A percentile compares a stretch with the other conserved stretches of the same genome.
phyloP scores from a whole-genome alignment of 2,113 vertebrate genomes.

The Sceloporus tristichus region DNA sequence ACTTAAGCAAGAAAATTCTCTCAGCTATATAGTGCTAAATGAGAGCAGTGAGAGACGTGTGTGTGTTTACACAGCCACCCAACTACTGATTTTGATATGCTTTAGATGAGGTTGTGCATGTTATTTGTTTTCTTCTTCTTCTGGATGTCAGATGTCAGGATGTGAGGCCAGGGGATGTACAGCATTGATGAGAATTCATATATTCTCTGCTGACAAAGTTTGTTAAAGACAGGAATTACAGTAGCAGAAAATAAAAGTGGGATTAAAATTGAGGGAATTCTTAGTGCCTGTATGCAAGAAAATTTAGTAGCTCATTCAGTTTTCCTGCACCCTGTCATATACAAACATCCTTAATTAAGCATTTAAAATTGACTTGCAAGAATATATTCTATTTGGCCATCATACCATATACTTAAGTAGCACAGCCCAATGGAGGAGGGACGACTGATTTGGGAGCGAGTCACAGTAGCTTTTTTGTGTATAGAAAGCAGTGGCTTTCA shows the following conservation, averaged over 20 bases:
- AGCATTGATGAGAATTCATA: accelerated
- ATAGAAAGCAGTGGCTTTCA: background rate
- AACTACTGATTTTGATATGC: background rate
- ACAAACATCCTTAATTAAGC: too few relatives aligned
- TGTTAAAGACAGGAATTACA: background rate
- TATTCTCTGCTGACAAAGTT: background rate
- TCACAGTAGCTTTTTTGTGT: background rate
- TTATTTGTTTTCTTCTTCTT: background rate
- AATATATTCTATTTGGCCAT: background rate
- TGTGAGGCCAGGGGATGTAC: background rate
- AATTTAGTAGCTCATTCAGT: too few relatives aligned
- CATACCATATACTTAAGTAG: background rate
- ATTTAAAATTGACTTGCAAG: background rate
- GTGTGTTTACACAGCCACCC: background rate
- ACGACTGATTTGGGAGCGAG: background rate
- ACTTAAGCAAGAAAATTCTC: conserved; percentile 26
- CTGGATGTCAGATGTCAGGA: conserved; percentile 28
- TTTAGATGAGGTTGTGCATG: background rate
- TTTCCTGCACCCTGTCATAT: too few relatives aligned
- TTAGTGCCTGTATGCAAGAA: too few relatives aligned
- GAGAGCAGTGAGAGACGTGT: background rate
- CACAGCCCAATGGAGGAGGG: background rate
- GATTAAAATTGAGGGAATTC: too few relatives aligned
- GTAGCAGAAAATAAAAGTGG: background rate
- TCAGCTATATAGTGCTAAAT: background rate